phyloP scores from a whole-genome alignment of 2,113 vertebrate genomes.

The Craseonycteris thonglongyai region DNA sequence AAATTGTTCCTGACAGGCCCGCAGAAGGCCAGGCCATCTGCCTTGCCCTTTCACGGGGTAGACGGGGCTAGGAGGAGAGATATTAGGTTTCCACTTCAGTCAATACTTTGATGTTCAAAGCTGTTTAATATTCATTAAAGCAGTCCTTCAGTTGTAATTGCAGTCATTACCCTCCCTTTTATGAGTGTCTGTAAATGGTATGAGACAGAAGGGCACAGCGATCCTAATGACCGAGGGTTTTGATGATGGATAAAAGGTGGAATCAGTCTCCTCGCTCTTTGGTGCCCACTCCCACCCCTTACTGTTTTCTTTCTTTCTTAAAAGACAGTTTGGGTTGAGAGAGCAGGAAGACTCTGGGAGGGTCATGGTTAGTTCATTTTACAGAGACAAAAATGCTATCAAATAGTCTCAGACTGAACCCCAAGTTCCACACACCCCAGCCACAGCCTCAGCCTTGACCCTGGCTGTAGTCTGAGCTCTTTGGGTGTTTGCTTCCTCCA shows the following conservation, averaged over 20 bases:
- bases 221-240: conserved; percentile 11
- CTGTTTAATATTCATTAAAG: conserved; percentile 81
- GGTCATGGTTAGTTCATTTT: conserved; percentile 44
- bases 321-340: conserved; percentile 35
- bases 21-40: conserved; percentile 69
- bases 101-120: conserved; percentile 82
- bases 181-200: conserved; percentile 71
- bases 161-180: conserved; percentile 75
- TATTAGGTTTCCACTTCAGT: conserved; percentile 78
- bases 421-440: not conserved
- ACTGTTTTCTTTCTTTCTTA: conserved; percentile 40
- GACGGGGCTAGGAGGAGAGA: conserved; percentile 71
- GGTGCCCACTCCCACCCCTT: not conserved
- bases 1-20: conserved; percentile 74
- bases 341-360: not conserved
- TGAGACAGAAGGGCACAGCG: conserved; percentile 60
- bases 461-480: not conserved
- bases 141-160: conserved; percentile 72
- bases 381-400: not conserved
- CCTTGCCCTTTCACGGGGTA: conserved; percentile 45
- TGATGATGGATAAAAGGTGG: conserved; percentile 54
- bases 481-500: not conserved
- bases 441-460: not conserved
- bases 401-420: not conserved
- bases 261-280: not conserved